These are phyloP conservation scores for Rattus rattus DNA, from an alignment of 2,113 vertebrate genomes.

Conservation along the genomic window DNA sequence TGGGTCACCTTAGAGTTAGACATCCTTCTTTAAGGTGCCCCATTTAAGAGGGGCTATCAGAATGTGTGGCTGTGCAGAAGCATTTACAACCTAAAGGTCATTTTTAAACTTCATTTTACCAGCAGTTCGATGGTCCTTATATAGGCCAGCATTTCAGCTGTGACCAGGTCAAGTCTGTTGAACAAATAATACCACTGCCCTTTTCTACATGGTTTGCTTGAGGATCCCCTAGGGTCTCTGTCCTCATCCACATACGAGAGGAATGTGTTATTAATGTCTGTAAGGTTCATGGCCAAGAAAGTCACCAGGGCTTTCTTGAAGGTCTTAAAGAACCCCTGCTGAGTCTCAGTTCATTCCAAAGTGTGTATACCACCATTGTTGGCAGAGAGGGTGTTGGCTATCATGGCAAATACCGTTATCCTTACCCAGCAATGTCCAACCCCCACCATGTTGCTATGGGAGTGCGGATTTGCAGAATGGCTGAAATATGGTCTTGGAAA, in stretches of 20 bases:
- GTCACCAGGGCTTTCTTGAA: neutral
- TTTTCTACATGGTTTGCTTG: neutral
- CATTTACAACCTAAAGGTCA: neutral
- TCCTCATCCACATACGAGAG: neutral
- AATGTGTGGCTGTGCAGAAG: neutral
- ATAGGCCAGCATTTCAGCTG: neutral
- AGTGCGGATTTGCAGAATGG: neutral
- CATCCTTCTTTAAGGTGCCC: neutral
- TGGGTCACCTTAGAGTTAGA: neutral
- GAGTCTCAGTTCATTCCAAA: neutral
- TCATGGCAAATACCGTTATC: neutral
- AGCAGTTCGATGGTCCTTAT: neutral
- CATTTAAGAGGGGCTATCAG: neutral
- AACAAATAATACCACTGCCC: neutral
- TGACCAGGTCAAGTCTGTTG: neutral
- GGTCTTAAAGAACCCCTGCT: neutral
- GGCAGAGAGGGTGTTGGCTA: neutral
- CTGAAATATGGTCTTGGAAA: neutral
- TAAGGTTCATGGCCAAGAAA: neutral
- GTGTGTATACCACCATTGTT: neutral
- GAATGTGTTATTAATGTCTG: neutral
- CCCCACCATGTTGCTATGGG: neutral
- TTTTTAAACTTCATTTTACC: neutral
- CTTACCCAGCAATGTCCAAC: neutral
- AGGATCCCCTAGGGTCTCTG: neutral